Conservation (phyloP, 2,888 invertebrate species). For the Falcaria lacertinaria region DNA sequence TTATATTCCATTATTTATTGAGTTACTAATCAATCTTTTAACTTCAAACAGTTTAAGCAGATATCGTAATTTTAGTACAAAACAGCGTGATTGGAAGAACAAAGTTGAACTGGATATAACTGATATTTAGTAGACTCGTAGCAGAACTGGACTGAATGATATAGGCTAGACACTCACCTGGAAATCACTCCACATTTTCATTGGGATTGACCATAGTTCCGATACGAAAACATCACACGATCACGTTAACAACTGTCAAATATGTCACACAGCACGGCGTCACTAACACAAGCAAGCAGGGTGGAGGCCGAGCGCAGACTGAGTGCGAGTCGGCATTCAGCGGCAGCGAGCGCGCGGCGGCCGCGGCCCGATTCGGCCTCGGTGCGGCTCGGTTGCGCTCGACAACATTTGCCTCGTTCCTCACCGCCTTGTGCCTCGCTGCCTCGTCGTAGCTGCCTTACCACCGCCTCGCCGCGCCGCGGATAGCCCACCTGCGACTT, state of each 20-base stretch:
- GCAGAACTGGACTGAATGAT: neutral
- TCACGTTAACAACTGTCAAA: slow-evolving; percentile 79
- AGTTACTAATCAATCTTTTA: too few relatives aligned
- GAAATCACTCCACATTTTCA: slow-evolving; percentile 80
- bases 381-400: slow-evolving; percentile 33
- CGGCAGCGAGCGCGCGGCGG: slow-evolving; percentile 21
- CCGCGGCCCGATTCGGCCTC: slow-evolving; percentile 35
- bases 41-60: too few relatives aligned
- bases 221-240: slow-evolving; percentile 77
- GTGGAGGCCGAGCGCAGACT: slow-evolving; percentile 73
- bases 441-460: slow-evolving; percentile 40
- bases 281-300: slow-evolving; percentile 55
- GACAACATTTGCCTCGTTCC: slow-evolving; percentile 35
- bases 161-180: slow-evolving; percentile 54
- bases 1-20: too few relatives aligned
- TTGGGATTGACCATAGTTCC: slow-evolving; percentile 79
- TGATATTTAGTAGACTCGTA: slow-evolving; percentile 11
- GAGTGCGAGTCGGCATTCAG: slow-evolving; percentile 37
- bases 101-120: slow-evolving; percentile 31
- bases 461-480: slow-evolving; percentile 29
- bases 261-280: slow-evolving; percentile 67
- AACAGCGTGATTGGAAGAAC: slow-evolving; percentile 26
- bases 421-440: slow-evolving; percentile 59
- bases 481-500: slow-evolving; percentile 72
- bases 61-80: slow-evolving; percentile 20